Evolutionary conservation across 1,140 invertebrate species (phyloP), one percentile per base, ranked within the genome.

Genomic region (Drosophila pallidifrons): DNA sequence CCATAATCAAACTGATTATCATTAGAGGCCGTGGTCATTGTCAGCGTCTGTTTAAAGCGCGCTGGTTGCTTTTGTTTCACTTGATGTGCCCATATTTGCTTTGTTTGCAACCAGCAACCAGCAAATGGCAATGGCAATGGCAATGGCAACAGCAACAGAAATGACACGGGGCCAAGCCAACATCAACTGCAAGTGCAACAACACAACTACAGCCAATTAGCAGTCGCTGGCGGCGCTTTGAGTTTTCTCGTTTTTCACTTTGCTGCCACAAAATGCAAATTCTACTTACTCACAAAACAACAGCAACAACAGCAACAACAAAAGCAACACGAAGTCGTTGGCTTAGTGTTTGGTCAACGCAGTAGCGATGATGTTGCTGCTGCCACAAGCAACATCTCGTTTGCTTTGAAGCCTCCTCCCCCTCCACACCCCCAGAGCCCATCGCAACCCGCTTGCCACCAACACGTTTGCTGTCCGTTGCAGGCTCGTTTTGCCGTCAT

Each of bases 1-100:
- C 43, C 59, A 75, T 71, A 64, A 71, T 75, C 73, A 41, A 25
- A 15, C 30, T 70, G 66, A 71, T 75, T 59, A 75, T 54, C 59
- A 75, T 75, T 65, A 75, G 64, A 20, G 60, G 66, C 67, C 65
- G 63, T 75, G 67, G 68, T 55, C 73, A 64, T 63, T 64, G 67
- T 70, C 67, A 63, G 57, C 57, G 47, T 4, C 20, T 25, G 8
- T 58, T 57, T 51, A 15, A 15, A 60, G 47, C 35, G 20, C 20
- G 20, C 20, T 25, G 20, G 20, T 25, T 25, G 20, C 20, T 25
- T 25, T 25, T 25, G 20, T 25, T 25, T 54, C 28, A 15, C 10
- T 30, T 46, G 57, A 45, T 45, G 57, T 45, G 10, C 20, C 57
- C 41, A 59, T 43, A 35, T 45, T 65, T 43, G 58, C 43, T 47